Conservation (phyloP, 1,140 invertebrate species). For the Magallana angulata region DNA sequence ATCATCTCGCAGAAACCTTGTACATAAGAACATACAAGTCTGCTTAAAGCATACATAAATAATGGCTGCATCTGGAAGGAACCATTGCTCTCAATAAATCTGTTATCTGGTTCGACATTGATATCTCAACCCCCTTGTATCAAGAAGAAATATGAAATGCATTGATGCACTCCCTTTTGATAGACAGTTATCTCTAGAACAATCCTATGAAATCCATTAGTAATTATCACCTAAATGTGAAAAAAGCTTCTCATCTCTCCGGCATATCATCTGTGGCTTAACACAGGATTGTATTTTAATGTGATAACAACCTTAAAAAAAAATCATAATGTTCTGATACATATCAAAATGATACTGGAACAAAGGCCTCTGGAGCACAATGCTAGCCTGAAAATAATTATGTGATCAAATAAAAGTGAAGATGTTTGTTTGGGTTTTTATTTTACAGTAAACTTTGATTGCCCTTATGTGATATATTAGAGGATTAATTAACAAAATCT, state of each 20-base stretch:
- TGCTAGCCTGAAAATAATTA: not conserved
- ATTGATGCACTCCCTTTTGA: not conserved
- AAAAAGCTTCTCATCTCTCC: slow-evolving; percentile 8
- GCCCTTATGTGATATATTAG: too few relatives aligned
- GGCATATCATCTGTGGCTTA: not conserved
- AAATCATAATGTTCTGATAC: not conserved
- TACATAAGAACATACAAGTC: not conserved
- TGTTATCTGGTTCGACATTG: not conserved
- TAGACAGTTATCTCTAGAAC: not conserved
- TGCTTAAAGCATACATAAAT: not conserved
- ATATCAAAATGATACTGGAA: not conserved
- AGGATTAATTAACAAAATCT: too few relatives aligned
- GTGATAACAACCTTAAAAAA: not conserved
- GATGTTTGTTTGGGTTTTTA: too few relatives aligned
- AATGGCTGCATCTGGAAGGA: slow-evolving; percentile 14
- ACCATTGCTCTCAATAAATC: slow-evolving; percentile 7
- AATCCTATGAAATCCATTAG: slow-evolving; percentile 24
- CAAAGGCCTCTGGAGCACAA: not conserved
- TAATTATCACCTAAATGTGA: slow-evolving; percentile 6
- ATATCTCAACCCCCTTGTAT: not conserved
- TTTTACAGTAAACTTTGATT: too few relatives aligned
- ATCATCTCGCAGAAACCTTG: not conserved
- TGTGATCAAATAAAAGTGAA: too few relatives aligned
- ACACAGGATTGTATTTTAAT: not conserved
- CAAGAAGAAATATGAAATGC: slow-evolving; percentile 20